Conservation (phyloP, 1,140 invertebrate genomes). For the Paracyclopina nana region DNA sequence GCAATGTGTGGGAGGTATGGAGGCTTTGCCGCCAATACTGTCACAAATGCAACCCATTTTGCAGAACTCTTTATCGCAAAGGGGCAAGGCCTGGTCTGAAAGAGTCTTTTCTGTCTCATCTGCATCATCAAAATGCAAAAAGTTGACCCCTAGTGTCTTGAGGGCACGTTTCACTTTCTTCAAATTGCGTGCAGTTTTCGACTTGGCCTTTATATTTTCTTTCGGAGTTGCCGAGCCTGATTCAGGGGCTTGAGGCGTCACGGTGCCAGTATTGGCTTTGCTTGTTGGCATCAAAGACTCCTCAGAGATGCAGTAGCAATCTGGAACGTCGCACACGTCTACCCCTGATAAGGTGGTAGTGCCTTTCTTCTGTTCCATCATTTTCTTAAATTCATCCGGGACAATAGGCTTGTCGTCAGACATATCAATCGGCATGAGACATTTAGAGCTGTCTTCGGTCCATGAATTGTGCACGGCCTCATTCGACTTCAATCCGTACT, state of each 20-base stretch:
- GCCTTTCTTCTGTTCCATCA: neutral
- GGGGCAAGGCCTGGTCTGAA: neutral
- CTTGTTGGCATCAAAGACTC: neutral
- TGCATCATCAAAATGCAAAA: slow-evolving; percentile 7
- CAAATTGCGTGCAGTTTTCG: neutral
- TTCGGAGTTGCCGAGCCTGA: neutral
- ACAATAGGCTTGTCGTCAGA: neutral
- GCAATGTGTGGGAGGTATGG: slow-evolving; percentile 7
- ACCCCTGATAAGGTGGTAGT: neutral
- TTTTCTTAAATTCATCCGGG: neutral
- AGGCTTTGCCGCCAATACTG: neutral
- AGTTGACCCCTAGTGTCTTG: slow-evolving; percentile 7
- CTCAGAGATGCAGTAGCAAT: neutral
- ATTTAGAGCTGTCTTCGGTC: too few relatives aligned
- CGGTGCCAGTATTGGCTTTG: too few relatives aligned
- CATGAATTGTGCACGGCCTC: too few relatives aligned
- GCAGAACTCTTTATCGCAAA: slow-evolving; percentile 3
- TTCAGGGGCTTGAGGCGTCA: neutral
- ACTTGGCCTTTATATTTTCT: neutral
- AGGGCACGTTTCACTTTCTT: neutral
- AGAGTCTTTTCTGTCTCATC: neutral
- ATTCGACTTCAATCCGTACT: too few relatives aligned
- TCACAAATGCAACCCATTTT: slow-evolving; percentile 12
- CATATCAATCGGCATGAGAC: too few relatives aligned
- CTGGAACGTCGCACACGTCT: neutral